These are phyloP conservation scores for Lacanobia wlatinum DNA, from an alignment of 2,888 invertebrate genomes.

Conservation along the genomic window DNA sequence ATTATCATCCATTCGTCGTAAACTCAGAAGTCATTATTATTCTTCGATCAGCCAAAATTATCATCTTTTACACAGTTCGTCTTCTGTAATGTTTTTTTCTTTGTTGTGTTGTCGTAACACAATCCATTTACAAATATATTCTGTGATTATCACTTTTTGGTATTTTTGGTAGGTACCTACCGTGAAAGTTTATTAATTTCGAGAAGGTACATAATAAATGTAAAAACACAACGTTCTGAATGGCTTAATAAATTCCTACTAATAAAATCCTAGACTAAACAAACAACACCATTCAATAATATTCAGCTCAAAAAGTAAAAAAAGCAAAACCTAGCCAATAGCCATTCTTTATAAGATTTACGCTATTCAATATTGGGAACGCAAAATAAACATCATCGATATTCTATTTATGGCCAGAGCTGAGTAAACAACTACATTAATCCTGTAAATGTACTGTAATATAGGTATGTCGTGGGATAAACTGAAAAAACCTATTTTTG, in stretches of 20 bases:
- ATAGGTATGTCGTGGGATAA: background rate
- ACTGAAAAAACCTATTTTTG: background rate
- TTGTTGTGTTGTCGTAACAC: too few relatives aligned
- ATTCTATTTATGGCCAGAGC: slow-evolving; percentile 40
- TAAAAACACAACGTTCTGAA: background rate
- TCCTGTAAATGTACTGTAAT: slow-evolving; percentile 29
- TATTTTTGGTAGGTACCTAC: too few relatives aligned
- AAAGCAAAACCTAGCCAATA: background rate
- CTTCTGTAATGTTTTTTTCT: too few relatives aligned
- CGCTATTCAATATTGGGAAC: slow-evolving; percentile 14
- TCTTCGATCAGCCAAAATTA: too few relatives aligned
- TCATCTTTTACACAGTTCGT: too few relatives aligned
- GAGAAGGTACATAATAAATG: background rate
- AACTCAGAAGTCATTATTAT: too few relatives aligned
- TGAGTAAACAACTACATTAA: slow-evolving; percentile 62
- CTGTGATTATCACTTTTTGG: too few relatives aligned
- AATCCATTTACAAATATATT: too few relatives aligned
- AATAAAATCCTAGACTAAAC: background rate
- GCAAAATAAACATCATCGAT: slow-evolving; percentile 54
- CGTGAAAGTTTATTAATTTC: too few relatives aligned
- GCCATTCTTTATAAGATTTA: slow-evolving; percentile 22
- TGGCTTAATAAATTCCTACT: background rate
- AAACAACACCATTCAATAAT: slow-evolving; percentile 2
- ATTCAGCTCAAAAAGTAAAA: background rate
- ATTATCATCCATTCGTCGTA: too few relatives aligned